These are phyloP conservation scores for Aotus griseimembra DNA, from an alignment of 2,797 vertebrate species.

Conservation along the genomic window DNA sequence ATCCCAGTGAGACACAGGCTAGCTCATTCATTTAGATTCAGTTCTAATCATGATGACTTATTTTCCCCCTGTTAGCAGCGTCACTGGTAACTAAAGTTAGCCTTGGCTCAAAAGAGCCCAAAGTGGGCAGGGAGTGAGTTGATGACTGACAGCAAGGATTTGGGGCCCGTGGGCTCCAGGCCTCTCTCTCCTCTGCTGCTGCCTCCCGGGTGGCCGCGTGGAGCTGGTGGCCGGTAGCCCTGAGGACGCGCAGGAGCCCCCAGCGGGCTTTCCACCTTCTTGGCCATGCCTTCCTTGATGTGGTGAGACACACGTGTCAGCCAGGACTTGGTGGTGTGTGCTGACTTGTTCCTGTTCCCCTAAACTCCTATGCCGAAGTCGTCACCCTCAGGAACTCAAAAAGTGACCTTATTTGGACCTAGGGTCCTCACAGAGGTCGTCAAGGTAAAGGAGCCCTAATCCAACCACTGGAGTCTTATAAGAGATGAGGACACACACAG, in stretches of 20 bases:
- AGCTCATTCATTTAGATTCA: constrained; percentile 63
- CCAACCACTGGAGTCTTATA: too few relatives aligned
- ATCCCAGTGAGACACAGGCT: neutral
- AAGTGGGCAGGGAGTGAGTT: neutral
- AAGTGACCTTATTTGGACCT: neutral
- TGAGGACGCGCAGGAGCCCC: too few relatives aligned
- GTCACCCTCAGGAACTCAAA: neutral
- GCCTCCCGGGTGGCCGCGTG: neutral
- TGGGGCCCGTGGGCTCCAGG: neutral
- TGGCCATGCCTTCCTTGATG: neutral
- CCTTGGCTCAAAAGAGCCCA: constrained; percentile 38
- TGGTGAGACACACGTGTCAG: accelerated
- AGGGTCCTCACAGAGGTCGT: neutral
- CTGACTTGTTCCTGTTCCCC: neutral
- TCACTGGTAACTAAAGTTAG: constrained; percentile 41
- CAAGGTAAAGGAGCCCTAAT: neutral
- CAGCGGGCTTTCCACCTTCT: neutral
- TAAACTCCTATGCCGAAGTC: neutral
- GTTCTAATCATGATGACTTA: constrained; percentile 58
- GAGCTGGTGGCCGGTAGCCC: neutral
- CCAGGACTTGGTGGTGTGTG: accelerated
- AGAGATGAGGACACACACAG: neutral
- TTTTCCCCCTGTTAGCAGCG: neutral
- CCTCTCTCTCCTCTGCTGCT: neutral
- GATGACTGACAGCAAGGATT: neutral